phyloP scores from a whole-genome alignment of 2,888 invertebrate genomes.

The Danaus chrysippus region DNA sequence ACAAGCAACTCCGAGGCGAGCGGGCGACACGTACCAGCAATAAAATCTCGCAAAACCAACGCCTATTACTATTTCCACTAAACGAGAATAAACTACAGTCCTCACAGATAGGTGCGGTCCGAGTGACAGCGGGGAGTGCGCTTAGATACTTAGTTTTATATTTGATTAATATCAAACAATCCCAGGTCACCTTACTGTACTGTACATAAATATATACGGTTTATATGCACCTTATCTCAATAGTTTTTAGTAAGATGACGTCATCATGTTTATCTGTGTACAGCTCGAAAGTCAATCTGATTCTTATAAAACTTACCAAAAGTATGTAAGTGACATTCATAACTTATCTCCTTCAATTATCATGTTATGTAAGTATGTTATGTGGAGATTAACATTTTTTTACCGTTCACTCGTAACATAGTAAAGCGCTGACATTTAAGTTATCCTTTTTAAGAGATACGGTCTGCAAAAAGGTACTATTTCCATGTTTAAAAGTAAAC shows the following conservation, averaged over 20 bases:
- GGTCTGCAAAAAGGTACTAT: no score
- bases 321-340: constrained; percentile 17
- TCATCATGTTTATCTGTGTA: background rate
- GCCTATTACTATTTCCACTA: constrained; percentile 59
- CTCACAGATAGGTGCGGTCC: constrained; percentile 33
- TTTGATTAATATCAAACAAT: no score
- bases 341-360: constrained; percentile 19
- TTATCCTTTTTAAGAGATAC: background rate
- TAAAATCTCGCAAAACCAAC: constrained; percentile 20
- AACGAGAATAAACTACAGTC: constrained; percentile 57
- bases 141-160: background rate
- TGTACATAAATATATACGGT: no score
- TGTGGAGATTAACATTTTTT: constrained; percentile 14
- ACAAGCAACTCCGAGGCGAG: constrained; percentile 2
- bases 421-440: constrained; percentile 1
- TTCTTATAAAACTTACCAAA: background rate
- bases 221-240: no score
- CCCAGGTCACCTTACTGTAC: no score
- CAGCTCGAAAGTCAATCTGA: background rate
- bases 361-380: constrained; percentile 11
- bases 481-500: no score
- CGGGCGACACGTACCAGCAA: constrained; percentile 21
- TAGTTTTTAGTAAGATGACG: no score
- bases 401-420: background rate
- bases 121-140: constrained; percentile 18